These are phyloP conservation scores for Chiroxiphia lanceolata DNA, from an alignment of 2,797 vertebrate genomes.

Conservation along the genomic window DNA sequence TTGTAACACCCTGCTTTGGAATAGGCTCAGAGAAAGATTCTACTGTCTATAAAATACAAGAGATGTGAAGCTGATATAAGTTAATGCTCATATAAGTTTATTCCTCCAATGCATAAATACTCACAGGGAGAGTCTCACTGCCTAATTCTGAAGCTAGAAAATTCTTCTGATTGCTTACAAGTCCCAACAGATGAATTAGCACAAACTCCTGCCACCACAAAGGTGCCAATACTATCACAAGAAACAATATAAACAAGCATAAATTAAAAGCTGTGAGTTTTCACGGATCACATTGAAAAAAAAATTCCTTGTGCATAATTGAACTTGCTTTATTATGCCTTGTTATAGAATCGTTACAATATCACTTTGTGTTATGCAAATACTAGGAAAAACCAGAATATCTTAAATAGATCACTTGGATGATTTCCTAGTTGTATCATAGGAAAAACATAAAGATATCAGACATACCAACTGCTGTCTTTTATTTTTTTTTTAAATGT, in stretches of 20 bases:
- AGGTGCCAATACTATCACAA: not conserved
- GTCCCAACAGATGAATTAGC: not conserved
- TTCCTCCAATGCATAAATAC: not conserved
- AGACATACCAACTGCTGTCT: not conserved
- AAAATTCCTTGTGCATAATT: not conserved
- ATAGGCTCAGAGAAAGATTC: not conserved
- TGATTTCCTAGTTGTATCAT: not conserved
- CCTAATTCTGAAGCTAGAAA: not conserved
- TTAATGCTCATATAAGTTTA: not conserved
- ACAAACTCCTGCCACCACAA: not conserved
- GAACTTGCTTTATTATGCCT: not conserved
- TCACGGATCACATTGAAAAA: not conserved
- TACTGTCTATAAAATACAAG: not conserved
- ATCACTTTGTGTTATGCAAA: not conserved
- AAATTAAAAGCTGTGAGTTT: not conserved
- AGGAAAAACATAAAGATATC: not conserved
- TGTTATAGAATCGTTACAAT: not conserved
- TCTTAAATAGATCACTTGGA: not conserved
- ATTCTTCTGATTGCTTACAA: not conserved
- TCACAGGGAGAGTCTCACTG: accelerated
- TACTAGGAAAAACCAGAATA: not conserved
- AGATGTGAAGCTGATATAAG: not conserved
- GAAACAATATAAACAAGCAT: not conserved
- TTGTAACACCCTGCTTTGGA: not conserved
- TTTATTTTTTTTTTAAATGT: not conserved